Percentiles rank a stretch among this genome's conserved stretches.
phyloP scores from a whole-genome alignment of 2,113 vertebrate species.

The Albula glossodonta region DNA sequence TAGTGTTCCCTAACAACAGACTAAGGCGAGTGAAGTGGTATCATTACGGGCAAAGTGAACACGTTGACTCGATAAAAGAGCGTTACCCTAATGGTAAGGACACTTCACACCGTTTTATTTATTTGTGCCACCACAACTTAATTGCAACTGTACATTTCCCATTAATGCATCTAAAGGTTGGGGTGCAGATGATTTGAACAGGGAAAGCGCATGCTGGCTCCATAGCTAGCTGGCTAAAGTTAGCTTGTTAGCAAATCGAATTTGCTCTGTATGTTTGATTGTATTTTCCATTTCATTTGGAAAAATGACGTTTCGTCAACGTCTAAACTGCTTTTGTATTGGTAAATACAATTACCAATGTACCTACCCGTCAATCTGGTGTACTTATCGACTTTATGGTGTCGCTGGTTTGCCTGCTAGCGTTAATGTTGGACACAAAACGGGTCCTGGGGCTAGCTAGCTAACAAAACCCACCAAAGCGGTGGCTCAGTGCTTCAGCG shows the following conservation, averaged over 20 bases:
- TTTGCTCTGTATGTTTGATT: conserved; percentile 2
- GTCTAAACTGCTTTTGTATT: neutral
- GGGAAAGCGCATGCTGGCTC: neutral
- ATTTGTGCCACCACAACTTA: neutral
- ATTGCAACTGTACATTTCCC: neutral
- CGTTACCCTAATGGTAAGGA: conserved; percentile 63
- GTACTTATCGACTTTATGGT: neutral
- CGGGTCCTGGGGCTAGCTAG: neutral
- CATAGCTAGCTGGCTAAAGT: conserved; percentile 1
- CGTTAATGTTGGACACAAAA: neutral
- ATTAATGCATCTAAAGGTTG: neutral
- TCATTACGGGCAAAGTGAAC: conserved; percentile 37
- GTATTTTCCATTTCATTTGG: neutral
- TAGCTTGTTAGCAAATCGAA: conserved; percentile 10
- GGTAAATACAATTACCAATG: neutral
- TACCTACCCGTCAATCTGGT: neutral
- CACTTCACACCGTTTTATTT: neutral
- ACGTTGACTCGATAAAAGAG: conserved; percentile 29
- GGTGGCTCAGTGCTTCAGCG: neutral
- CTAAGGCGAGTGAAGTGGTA: conserved; percentile 53
- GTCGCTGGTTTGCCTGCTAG: neutral
- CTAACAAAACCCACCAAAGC: neutral
- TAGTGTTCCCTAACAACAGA: conserved; percentile 72
- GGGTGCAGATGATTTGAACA: neutral
- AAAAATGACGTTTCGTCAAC: neutral